phyloP scores from a whole-genome alignment of 1,140 invertebrate genomes.

The Monomorium pharaonis region DNA sequence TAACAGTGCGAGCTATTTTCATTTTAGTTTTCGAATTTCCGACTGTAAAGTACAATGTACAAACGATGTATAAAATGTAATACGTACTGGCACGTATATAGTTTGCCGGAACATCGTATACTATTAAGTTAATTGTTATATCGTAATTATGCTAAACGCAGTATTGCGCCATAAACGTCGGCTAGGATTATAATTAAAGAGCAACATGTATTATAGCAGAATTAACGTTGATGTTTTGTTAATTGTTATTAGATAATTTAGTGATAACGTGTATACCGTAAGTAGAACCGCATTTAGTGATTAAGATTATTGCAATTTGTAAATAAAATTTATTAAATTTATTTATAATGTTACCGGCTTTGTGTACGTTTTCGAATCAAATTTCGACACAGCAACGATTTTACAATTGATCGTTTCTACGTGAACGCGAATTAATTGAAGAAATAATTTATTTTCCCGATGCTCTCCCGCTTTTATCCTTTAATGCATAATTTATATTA shows the following conservation, averaged over 20 bases:
- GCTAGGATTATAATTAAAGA: conserved; percentile 33
- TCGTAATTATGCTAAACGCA: background rate
- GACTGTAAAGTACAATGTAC: background rate
- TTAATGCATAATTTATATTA: background rate
- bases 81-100: background rate
- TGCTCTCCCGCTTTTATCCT: background rate
- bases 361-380: background rate
- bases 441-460: background rate
- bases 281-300: conserved; percentile 14
- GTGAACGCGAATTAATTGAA: conserved; percentile 1
- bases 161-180: conserved; percentile 15
- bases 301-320: background rate
- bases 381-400: background rate
- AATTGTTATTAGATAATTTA: conserved; percentile 34
- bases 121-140: conserved; percentile 16
- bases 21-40: background rate
- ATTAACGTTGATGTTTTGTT: conserved; percentile 37
- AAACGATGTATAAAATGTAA: background rate
- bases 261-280: background rate
- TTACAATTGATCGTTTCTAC: background rate
- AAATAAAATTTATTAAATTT: conserved; percentile 9
- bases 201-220: background rate
- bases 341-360: background rate
- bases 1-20: background rate
- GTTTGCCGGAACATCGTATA: background rate